These are phyloP conservation scores for Hydropsyche betteni DNA, from an alignment of 2,888 invertebrate species.

Conservation along the genomic window DNA sequence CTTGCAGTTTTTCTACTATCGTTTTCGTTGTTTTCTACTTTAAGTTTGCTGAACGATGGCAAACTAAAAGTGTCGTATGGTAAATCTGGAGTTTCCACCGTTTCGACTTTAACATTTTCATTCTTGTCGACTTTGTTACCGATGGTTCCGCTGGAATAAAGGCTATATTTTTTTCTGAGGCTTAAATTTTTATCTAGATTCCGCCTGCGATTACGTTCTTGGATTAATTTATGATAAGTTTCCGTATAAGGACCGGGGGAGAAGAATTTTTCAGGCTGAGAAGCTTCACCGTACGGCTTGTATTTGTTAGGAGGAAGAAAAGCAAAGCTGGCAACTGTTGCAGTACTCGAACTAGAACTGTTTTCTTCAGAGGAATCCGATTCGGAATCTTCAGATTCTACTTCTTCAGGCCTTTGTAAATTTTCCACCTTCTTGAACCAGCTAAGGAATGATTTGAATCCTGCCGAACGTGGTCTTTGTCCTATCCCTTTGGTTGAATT, in stretches of 20 bases:
- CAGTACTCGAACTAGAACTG: conserved; percentile 75
- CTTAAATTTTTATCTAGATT: conserved; percentile 70
- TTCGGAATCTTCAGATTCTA: conserved; percentile 39
- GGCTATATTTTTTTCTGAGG: conserved; percentile 72
- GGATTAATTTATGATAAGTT: conserved; percentile 70
- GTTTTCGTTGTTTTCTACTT: conserved; percentile 55
- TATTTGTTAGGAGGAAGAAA: conserved; percentile 70
- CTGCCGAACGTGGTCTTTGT: conserved; percentile 63
- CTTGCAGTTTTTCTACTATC: conserved; percentile 69
- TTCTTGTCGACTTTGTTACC: conserved; percentile 35
- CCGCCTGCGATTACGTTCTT: conserved; percentile 68
- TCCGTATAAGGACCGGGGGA: conserved; percentile 69
- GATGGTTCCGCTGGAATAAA: conserved; percentile 58
- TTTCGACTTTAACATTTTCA: conserved; percentile 32
- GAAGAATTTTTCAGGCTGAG: conserved; percentile 60
- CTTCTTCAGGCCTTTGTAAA: conserved; percentile 55
- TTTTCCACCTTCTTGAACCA: conserved; percentile 74
- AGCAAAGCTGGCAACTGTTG: conserved; percentile 77
- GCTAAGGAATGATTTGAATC: conserved; percentile 72
- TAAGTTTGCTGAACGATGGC: conserved; percentile 55
- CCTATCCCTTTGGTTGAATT: conserved; percentile 50
- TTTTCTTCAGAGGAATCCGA: conserved; percentile 55
- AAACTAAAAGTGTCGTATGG: conserved; percentile 61
- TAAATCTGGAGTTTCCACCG: conserved; percentile 51
- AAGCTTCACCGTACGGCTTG: conserved; percentile 57